These are phyloP conservation scores for Sebastes melanostomus DNA, from an alignment of 2,797 vertebrate genomes.

Conservation along the genomic window DNA sequence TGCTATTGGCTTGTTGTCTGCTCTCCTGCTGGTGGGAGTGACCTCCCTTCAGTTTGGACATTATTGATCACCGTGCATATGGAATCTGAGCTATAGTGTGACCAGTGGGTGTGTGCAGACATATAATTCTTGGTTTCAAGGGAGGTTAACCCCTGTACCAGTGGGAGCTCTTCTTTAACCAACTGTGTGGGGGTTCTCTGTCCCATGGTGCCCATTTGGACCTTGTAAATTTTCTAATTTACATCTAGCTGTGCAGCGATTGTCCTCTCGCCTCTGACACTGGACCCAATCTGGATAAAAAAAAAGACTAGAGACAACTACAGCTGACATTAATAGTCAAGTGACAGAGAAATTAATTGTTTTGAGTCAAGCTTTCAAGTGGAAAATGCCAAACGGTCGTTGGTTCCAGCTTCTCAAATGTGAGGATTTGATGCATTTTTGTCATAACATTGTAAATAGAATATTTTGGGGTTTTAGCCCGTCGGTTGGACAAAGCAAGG, in stretches of 20 bases:
- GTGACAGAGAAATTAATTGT: background rate
- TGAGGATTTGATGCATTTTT: background rate
- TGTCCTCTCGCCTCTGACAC: background rate
- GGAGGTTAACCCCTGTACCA: background rate
- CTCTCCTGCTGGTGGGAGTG: background rate
- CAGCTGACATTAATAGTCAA: background rate
- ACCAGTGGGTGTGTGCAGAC: background rate
- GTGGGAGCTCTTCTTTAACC: conserved; percentile 1
- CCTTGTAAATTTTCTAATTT: background rate
- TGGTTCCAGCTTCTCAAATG: background rate
- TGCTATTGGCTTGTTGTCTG: background rate
- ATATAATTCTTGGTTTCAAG: conserved; percentile 15
- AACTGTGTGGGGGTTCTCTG: background rate
- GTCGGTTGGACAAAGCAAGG: background rate
- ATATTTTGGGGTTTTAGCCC: background rate
- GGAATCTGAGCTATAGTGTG: background rate
- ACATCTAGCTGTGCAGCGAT: background rate
- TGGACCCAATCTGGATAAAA: background rate
- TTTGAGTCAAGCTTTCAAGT: background rate
- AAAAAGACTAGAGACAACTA: background rate
- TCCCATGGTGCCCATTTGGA: background rate
- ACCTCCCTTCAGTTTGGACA: background rate
- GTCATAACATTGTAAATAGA: background rate
- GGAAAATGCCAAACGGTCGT: background rate
- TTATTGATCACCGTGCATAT: background rate